Evolutionary conservation across 2,888 invertebrate species (phyloP).

Genomic region (Pristionchus japonicus): DNA sequence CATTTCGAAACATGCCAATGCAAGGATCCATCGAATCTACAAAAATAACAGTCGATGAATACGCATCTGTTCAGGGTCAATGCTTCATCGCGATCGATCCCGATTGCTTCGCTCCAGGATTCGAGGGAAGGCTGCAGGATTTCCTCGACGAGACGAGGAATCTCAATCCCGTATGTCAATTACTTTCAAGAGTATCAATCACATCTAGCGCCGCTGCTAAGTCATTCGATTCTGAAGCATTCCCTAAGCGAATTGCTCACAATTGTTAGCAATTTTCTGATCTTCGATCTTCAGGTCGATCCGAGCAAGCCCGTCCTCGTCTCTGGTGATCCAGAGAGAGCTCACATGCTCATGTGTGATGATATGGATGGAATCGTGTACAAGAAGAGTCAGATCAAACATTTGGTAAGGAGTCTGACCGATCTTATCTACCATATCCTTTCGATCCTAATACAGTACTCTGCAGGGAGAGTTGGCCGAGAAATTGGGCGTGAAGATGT

Average conservation of each 20-base stretch:
- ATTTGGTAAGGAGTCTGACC: constrained; percentile 79
- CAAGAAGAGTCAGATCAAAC: constrained; percentile 79
- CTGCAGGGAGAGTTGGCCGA: constrained; percentile 44
- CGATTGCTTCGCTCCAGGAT: constrained; percentile 74
- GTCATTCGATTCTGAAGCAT: neutral
- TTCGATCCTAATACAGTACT: neutral
- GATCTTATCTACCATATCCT: neutral
- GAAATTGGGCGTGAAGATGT: constrained; percentile 47
- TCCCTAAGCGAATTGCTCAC: no score
- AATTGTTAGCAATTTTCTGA: no score
- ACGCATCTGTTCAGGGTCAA: constrained; percentile 71
- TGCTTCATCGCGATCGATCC: constrained; percentile 75
- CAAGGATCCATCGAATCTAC: no score
- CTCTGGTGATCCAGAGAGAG: constrained; percentile 74
- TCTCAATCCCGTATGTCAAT: constrained; percentile 62
- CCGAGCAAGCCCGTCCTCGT: constrained; percentile 65
- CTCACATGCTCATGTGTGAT: constrained; percentile 70
- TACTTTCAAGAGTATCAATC: neutral
- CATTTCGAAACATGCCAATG: no score
- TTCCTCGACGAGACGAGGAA: constrained; percentile 72
- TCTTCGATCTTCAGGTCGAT: constrained; percentile 52
- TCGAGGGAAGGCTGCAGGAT: constrained; percentile 67
- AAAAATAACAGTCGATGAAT: no score
- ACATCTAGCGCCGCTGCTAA: neutral
- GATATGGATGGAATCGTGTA: constrained; percentile 73